Evolutionary conservation across 1,140 invertebrate species (phyloP), one percentile per base, ranked within the genome.

Genomic region (Meloidogyne chitwoodi): DNA sequence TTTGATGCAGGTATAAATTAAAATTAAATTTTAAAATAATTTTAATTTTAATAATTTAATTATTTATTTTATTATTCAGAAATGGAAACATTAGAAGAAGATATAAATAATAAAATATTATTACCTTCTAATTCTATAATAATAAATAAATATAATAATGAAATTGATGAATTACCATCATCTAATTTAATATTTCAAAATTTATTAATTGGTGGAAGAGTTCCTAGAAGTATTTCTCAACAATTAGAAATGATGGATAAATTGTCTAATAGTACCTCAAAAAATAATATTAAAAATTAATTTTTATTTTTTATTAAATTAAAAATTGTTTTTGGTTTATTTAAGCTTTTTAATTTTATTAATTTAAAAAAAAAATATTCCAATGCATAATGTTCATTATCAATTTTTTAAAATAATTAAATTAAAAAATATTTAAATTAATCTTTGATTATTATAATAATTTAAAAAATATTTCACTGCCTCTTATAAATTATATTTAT

Each of bases 151-250:
- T 31, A 31, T 31, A 3, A 72, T 16, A 62, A 56, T 11, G 70
- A 73, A 29, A 73, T 62, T 31, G 69, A 27, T 27, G 41, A 26
- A 56, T 26, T 31, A n/a, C 22, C 6, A 67, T n/a, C 4, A 67
- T 29, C 11, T 44, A 29, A 26, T 44, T 48, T 48, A 31, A 24
- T 48, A 14, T 14, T 38, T 24, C 24, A 24, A n/a, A 61, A 19
- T 5, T 31, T 22, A n/a, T 24, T 48, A 29, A 27, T 31, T 31
- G 38, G 69, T 27, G 29, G 44, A 72, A 4, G 70, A n/a, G 70
- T 73, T 61, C 70, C 70, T 19, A 22, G 70, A 34, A 73, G 70
- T 31, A 73, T 73, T 34, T 73, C 70, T 5, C 70, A 73, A 31
- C 70, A 73, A 64, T 34, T 73, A 38, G 70, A 73, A 34, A 24